These are phyloP conservation scores for Brachypalpus laphriformis DNA, from an alignment of 2,888 invertebrate genomes.

Conservation along the genomic window DNA sequence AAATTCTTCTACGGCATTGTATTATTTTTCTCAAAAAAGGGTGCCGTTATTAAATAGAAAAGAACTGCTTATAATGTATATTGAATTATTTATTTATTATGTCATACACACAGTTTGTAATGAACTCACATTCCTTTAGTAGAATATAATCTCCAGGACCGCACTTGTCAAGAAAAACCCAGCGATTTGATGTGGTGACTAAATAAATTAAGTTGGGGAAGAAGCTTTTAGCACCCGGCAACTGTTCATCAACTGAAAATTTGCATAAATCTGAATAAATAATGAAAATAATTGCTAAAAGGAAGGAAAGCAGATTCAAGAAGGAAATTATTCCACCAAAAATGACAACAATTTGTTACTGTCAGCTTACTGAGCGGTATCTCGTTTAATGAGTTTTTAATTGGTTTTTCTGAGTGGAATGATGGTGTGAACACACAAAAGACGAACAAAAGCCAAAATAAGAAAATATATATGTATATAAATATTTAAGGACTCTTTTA, in stretches of 20 bases:
- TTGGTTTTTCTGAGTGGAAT: slow-evolving; percentile 64
- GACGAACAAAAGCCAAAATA: slow-evolving; percentile 62
- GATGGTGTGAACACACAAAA: slow-evolving; percentile 57
- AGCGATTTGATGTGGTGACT: slow-evolving; percentile 57
- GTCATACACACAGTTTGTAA: slow-evolving; percentile 6
- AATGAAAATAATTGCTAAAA: slow-evolving; percentile 66
- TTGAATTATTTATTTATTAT: slow-evolving; percentile 33
- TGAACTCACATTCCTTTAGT: slow-evolving; percentile 11
- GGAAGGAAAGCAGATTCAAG: slow-evolving; percentile 58
- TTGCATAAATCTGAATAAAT: slow-evolving; percentile 70
- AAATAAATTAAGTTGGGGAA: slow-evolving; percentile 61
- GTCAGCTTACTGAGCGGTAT: slow-evolving; percentile 64
- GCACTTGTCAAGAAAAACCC: slow-evolving; percentile 37
- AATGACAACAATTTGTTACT: slow-evolving; percentile 70
- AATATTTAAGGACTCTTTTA: slow-evolving; percentile 41
- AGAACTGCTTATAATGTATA: background rate
- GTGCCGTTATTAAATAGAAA: background rate
- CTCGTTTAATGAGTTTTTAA: slow-evolving; percentile 70
- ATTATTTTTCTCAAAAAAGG: background rate
- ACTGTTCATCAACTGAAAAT: slow-evolving; percentile 67
- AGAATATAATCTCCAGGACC: slow-evolving; percentile 26
- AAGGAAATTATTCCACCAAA: slow-evolving; percentile 65
- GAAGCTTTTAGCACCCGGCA: slow-evolving; percentile 60
- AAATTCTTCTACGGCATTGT: background rate
- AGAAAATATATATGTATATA: slow-evolving; percentile 31